Conservation (phyloP, 2,113 vertebrate genomes). For the Periophthalmus modestus region DNA sequence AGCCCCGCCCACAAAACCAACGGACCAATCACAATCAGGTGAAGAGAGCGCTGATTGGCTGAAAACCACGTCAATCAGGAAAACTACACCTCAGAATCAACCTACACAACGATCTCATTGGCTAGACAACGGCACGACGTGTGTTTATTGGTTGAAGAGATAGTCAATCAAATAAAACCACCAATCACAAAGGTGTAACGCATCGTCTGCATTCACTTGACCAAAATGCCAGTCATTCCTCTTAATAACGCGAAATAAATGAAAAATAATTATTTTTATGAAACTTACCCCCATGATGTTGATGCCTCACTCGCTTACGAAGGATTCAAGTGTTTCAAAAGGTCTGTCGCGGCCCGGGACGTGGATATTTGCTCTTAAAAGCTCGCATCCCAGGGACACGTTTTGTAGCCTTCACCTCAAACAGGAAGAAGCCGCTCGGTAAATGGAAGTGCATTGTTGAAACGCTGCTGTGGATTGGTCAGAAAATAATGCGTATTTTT, state of each 20-base stretch:
- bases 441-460: conserved; percentile 24
- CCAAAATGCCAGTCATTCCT: conserved; percentile 26
- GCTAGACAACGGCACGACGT: not conserved
- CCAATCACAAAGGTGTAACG: conserved; percentile 40
- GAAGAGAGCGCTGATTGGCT: conserved; percentile 39
- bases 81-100: not conserved
- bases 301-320: not conserved
- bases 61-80: conserved; percentile 31
- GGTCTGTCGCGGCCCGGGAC: not conserved
- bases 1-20: conserved; percentile 45
- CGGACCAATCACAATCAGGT: conserved; percentile 46
- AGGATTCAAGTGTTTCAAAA: not conserved
- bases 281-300: conserved; percentile 59
- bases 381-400: conserved; percentile 50
- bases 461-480: conserved; percentile 50
- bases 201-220: conserved; percentile 5
- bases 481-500: not conserved
- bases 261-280: not conserved
- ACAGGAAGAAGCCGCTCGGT: conserved; percentile 51
- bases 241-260: conserved; percentile 4
- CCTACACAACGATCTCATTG: conserved; percentile 3
- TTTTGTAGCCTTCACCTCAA: conserved; percentile 49
- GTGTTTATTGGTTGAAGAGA: conserved; percentile 11
- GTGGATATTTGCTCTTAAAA: not conserved
- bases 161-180: conserved; percentile 1